These are phyloP conservation scores for Gonatopus flavifemur DNA, from an alignment of 1,140 invertebrate species.

Conservation along the genomic window DNA sequence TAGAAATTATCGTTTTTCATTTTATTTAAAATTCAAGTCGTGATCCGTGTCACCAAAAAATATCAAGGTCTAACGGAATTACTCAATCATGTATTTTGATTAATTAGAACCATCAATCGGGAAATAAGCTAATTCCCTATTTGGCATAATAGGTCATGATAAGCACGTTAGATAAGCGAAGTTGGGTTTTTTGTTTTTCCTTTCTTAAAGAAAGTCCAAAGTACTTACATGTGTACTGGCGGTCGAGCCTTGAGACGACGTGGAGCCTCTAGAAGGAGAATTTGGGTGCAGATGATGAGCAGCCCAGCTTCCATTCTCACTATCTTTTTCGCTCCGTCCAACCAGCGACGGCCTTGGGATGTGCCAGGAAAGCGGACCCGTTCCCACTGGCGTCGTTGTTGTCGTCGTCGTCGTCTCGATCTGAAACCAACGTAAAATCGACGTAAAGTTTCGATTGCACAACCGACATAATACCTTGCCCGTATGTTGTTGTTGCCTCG, in stretches of 20 bases:
- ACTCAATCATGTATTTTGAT: too few species aligned
- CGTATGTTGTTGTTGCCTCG: too few species aligned
- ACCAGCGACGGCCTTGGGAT: slow-evolving; percentile 74
- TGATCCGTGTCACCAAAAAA: too few species aligned
- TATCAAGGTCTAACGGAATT: too few species aligned
- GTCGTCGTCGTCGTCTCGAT: slow-evolving; percentile 54
- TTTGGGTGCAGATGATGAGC: slow-evolving; percentile 45
- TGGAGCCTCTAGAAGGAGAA: slow-evolving; percentile 63
- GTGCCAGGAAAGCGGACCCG: slow-evolving; percentile 64
- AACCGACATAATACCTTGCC: slow-evolving; percentile 35
- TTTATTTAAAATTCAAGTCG: not conserved
- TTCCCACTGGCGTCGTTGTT: slow-evolving; percentile 32
- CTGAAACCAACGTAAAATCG: slow-evolving; percentile 54
- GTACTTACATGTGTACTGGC: slow-evolving; percentile 74
- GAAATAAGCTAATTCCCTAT: too few species aligned
- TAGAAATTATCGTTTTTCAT: not conserved
- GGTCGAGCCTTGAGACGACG: slow-evolving; percentile 74
- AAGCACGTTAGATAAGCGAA: too few species aligned
- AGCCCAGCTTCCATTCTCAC: slow-evolving; percentile 50
- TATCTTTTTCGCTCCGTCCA: slow-evolving; percentile 52
- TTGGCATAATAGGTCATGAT: too few species aligned
- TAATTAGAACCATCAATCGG: too few species aligned
- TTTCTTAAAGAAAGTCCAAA: not conserved
- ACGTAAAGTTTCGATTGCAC: slow-evolving; percentile 32
- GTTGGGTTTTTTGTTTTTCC: not conserved